Conservation (phyloP, 2,888 invertebrate genomes). For the Augochlorella aurata region DNA sequence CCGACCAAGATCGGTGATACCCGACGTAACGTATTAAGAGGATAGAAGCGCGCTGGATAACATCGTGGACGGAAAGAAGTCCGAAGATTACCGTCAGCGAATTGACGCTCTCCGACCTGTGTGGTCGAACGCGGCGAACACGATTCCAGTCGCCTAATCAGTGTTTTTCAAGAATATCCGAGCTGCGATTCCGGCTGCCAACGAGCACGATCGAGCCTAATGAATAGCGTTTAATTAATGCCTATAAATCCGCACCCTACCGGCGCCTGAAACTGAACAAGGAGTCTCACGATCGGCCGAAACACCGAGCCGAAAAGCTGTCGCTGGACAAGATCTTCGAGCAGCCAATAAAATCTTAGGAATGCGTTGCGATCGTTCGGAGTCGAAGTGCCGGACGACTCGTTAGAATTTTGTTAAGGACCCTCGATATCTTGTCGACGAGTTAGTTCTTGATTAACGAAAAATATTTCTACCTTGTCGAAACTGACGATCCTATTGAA, state of each 20-base stretch:
- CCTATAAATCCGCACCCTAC: slow-evolving; percentile 59
- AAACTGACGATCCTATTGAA: no score
- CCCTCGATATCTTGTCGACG: slow-evolving; percentile 24
- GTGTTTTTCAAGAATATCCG: slow-evolving; percentile 56
- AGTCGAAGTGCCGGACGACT: not conserved
- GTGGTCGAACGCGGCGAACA: slow-evolving; percentile 63
- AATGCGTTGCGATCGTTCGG: slow-evolving; percentile 56
- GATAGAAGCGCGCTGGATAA: slow-evolving; percentile 27
- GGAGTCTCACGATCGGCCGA: slow-evolving; percentile 19
- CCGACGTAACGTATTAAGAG: not conserved
- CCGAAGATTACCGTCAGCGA: slow-evolving; percentile 20
- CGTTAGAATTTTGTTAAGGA: slow-evolving; percentile 29
- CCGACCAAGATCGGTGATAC: not conserved
- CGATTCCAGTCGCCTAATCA: slow-evolving; percentile 62
- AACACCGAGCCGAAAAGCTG: slow-evolving; percentile 52
- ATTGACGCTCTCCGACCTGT: slow-evolving; percentile 55
- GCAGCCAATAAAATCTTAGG: slow-evolving; percentile 58
- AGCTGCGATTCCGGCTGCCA: slow-evolving; percentile 58
- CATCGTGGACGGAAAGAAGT: slow-evolving; percentile 25
- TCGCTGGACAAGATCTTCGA: slow-evolving; percentile 46
- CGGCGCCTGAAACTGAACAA: slow-evolving; percentile 26
- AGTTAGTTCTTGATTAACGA: slow-evolving; percentile 19
- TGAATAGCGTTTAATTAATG: slow-evolving; percentile 71
- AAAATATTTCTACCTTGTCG: not conserved
- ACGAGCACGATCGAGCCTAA: slow-evolving; percentile 61